A percentile compares a stretch with the other conserved stretches of the same genome.
Conservation (phyloP, 1,140 invertebrate species). For the Ridgeia piscesae region DNA sequence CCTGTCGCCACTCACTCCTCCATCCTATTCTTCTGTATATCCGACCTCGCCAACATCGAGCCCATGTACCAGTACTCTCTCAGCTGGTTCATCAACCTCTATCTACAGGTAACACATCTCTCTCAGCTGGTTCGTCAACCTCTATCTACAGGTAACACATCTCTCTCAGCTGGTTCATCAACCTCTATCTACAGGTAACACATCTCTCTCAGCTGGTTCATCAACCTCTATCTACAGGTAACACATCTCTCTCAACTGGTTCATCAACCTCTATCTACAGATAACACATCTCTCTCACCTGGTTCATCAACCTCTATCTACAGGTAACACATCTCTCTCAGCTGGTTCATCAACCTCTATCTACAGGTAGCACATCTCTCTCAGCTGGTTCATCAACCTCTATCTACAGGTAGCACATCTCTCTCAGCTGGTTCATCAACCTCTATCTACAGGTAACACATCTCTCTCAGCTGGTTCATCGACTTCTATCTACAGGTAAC, state of each 20-base stretch:
- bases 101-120: constrained; percentile 52
- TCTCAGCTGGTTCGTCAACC: constrained; percentile 21
- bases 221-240: constrained; percentile 59
- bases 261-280: constrained; percentile 48
- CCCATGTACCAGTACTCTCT: constrained; percentile 60
- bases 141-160: constrained; percentile 57
- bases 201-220: constrained; percentile 58
- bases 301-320: constrained; percentile 57
- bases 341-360: constrained; percentile 59
- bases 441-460: constrained; percentile 56
- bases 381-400: constrained; percentile 59
- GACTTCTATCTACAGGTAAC: constrained; percentile 58
- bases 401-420: constrained; percentile 54
- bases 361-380: constrained; percentile 36
- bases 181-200: constrained; percentile 60
- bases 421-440: neutral
- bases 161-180: constrained; percentile 57
- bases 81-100: constrained; percentile 59
- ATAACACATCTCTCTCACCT: constrained; percentile 57
- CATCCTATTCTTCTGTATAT: constrained; percentile 59
- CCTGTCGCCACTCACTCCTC: constrained; percentile 57
- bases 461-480: constrained; percentile 58
- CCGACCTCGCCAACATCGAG: constrained; percentile 58
- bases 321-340: constrained; percentile 60
- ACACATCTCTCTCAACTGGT: constrained; percentile 20